Base-by-base conservation (phyloP, 2,888 invertebrate species). In the Xestia c-nigrum region DNA sequence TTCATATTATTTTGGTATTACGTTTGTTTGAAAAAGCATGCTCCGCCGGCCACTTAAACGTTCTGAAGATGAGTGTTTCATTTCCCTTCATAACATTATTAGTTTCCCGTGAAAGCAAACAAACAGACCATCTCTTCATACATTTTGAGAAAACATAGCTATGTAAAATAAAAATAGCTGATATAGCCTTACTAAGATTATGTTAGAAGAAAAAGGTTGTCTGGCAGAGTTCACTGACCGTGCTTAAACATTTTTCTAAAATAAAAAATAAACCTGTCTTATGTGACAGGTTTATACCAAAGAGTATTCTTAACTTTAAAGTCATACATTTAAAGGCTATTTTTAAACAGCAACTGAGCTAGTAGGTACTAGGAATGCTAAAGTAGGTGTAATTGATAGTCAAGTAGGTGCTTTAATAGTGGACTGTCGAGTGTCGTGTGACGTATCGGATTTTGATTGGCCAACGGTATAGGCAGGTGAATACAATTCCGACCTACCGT, bases 401-500 rank as follows among this genome's bases (percentile, higher is more conserved):
- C 21, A 59, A 71, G 52, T 66, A 83, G 61, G n/a, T 78, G 31
- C 47, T 78, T 61, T 70, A 40, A 59, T 65, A 70, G 84, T 70
- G 50, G 57, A 40, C 14, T 74, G 19, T 59, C 14, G 40, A 64
- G 61, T 43, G 63, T 63, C 52, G 40, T 16, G n/a, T 81, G 61
- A 46, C 57, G 63, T 85, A 40, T 74, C 68, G 59, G 38, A 72
- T 85, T 74, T 57, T 57, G 81, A 59, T 81, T 55, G 71, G 68
- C 43, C 12, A 64, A 59, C 40, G 52, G 43, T 24, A 9, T 65
- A 16, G 61, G 43, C 40, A 31, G 59, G 21, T 70, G 38, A 61
- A 84, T 71, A 84, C 72, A 71, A 79, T 71, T 78, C 71, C 47
- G 6, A 50, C 55, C 55, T 79, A 63, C 84, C 71, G 59, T 66